Percentiles rank a stretch among this genome's conserved stretches.
Evolutionary conservation across 1,140 invertebrate species (phyloP).

Genomic region (Nymphalis io): DNA sequence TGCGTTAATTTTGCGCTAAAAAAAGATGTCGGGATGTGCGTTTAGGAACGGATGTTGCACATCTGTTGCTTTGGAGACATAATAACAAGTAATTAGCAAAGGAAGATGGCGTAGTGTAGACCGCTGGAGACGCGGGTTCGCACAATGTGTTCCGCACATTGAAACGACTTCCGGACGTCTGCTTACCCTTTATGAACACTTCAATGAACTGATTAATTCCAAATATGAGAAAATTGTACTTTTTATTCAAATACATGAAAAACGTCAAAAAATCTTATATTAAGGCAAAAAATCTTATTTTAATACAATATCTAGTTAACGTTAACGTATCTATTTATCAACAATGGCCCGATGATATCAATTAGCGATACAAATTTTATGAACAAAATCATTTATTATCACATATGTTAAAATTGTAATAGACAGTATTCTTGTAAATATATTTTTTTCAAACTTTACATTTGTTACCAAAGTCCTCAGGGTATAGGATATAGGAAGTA

Average conservation of each 20-base stretch:
- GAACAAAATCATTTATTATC: constrained; percentile 17
- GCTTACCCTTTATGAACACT: constrained; percentile 11
- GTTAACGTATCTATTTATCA: constrained; percentile 9
- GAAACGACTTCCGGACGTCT: constrained; percentile 15
- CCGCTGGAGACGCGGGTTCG: constrained; percentile 52
- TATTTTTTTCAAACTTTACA: no score
- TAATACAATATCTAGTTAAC: no score
- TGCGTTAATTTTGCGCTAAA: constrained; percentile 46
- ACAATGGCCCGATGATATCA: constrained; percentile 21
- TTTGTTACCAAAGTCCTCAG: no score
- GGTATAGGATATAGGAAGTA: no score
- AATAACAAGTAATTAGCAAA: constrained; percentile 74
- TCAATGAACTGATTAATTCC: not conserved
- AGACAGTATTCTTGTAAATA: no score
- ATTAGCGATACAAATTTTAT: constrained; percentile 13
- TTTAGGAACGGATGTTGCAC: constrained; percentile 71
- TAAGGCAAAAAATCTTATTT: no score
- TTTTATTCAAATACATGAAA: no score
- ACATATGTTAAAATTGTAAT: no score
- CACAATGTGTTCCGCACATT: constrained; percentile 72
- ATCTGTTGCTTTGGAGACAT: constrained; percentile 72
- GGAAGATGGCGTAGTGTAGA: constrained; percentile 45
- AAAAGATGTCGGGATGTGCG: constrained; percentile 34
- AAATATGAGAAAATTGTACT: not conserved
- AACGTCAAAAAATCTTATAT: not conserved